Conservation (phyloP, 2,113 vertebrate genomes). For the Tyrannus savana region DNA sequence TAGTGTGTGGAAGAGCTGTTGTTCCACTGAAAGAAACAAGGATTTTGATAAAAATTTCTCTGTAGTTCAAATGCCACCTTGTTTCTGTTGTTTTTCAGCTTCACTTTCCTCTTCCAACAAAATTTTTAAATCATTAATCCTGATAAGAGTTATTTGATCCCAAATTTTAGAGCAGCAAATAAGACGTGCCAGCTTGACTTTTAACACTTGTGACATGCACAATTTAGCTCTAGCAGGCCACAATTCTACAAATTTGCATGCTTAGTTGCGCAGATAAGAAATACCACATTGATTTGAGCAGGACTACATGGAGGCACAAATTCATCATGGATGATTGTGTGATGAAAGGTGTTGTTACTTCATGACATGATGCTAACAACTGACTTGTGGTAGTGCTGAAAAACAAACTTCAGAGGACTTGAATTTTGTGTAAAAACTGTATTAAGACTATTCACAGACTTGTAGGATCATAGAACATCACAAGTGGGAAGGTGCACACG, state of each 20-base stretch:
- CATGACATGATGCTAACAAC: background rate
- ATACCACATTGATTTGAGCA: background rate
- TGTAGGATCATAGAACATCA: background rate
- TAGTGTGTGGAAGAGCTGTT: background rate
- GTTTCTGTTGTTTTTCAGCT: background rate
- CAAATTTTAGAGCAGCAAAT: background rate
- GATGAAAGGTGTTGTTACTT: background rate
- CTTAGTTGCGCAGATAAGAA: background rate
- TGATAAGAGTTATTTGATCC: background rate
- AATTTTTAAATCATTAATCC: background rate
- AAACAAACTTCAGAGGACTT: background rate
- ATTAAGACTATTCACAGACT: background rate
- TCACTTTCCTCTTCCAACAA: background rate
- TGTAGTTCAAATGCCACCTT: background rate
- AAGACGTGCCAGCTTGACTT: background rate
- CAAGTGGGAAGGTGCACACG: background rate
- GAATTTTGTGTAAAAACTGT: background rate
- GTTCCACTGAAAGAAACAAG: background rate
- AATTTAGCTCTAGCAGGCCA: background rate
- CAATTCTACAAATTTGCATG: background rate
- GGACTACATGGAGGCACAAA: background rate
- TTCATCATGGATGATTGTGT: background rate
- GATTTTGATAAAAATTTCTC: background rate
- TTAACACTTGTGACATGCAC: background rate
- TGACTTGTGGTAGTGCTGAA: background rate